Base-by-base conservation (phyloP, 2,797 vertebrate species). In the Cynopterus sphinx region DNA sequence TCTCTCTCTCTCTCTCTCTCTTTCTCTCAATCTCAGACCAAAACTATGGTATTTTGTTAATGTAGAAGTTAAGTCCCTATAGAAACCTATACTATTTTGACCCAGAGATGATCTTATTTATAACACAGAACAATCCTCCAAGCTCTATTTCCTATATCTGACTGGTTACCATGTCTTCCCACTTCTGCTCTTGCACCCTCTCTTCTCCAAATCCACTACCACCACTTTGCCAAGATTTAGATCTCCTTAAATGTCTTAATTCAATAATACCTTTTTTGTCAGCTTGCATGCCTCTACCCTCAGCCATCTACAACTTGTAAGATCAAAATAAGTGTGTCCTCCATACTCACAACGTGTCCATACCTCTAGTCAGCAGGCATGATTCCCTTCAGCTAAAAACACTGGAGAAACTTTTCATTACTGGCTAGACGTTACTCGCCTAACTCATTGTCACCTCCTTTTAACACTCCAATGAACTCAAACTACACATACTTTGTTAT, bases 401-500 rank as follows among this genome's bases (percentile, higher is more conserved):
- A 4, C 2, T 41, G 22, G 19, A 15, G 8, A 9, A 33, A 10
- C 0, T 78, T 3, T 46, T 6, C 2, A 5, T 36, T 28, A 22
- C 28, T 36, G 46, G 33, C 3, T 12, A 11, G 22, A 0, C 26
- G 22, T 49, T 9, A 43, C 11, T 36, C 3, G 28, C 1, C 7
- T 33, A 9, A 36, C 16, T n/a, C 2, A 22, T 9, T 5, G 16
- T 49, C 21, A 55, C 12, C 7, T 83, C 16, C 57, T 24, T 24
- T 41, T 57, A 28, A 41, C 36, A 19, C 12, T 39, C 36, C 46
- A 16, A 0, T 73, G 39, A 65, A 57, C 2, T 9, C 41, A 19
- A 75, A 9, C 39, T 16, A 17, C 3, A 2, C 6, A 1, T 3
- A 3, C 6, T 10, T 70, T 22, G 41, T 59, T 12, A 1, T 8